These are phyloP conservation scores for Pristionchus entomophagus DNA, from an alignment of 2,888 invertebrate species.

Conservation along the genomic window DNA sequence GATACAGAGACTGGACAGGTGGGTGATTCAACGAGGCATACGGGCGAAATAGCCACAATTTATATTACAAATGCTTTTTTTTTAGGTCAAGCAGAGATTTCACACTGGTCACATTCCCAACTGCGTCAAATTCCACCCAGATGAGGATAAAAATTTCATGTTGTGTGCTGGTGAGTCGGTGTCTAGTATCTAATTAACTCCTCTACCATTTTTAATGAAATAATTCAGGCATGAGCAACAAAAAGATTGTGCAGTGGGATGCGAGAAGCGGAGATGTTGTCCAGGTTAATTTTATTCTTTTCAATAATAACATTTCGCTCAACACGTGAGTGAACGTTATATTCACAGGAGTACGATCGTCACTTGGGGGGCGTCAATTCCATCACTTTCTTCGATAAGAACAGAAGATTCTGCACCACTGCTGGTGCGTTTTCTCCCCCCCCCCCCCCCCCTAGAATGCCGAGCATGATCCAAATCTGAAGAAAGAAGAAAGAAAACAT, in stretches of 20 bases:
- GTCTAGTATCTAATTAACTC: too few species aligned
- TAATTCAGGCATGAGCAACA: slow-evolving; percentile 90
- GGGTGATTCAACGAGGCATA: neutral
- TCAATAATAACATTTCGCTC: neutral
- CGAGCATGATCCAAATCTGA: too few species aligned
- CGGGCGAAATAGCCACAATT: too few species aligned
- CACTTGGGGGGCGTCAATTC: slow-evolving; percentile 98
- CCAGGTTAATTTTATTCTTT: slow-evolving; percentile 76
- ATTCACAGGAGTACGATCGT: slow-evolving; percentile 92
- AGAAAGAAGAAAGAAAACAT: too few species aligned
- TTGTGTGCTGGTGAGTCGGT: slow-evolving; percentile 83
- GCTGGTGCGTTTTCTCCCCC: slow-evolving; percentile 79
- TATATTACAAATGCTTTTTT: too few species aligned
- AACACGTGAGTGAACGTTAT: neutral
- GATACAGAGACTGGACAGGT: slow-evolving; percentile 92
- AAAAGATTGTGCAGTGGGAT: slow-evolving; percentile 99
- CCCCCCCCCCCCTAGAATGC: too few species aligned
- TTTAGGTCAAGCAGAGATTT: slow-evolving; percentile 82
- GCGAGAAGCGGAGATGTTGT: slow-evolving; percentile 91
- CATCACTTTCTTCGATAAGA: slow-evolving; percentile 99
- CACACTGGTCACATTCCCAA: slow-evolving; percentile 97
- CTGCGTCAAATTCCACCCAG: slow-evolving; percentile 97
- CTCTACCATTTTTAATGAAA: slow-evolving; percentile 79
- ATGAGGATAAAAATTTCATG: slow-evolving; percentile 94
- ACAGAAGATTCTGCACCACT: slow-evolving; percentile 96